Evolutionary conservation across 2,797 vertebrate genomes (phyloP).

Genomic region (Orientallactaga sibirica): DNA sequence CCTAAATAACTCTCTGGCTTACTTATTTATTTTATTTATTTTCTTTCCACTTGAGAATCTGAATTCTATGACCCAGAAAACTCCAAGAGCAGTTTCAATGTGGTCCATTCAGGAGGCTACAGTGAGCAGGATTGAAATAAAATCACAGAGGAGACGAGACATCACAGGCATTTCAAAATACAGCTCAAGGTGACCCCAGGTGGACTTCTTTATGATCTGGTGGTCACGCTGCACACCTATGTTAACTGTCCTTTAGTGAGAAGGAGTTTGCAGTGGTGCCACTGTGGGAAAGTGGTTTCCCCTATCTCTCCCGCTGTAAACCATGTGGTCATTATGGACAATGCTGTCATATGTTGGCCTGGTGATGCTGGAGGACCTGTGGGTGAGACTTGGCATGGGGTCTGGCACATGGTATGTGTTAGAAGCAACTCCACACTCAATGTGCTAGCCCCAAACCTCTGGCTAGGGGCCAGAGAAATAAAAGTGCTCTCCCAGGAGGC

Average conservation of each 20-base stretch:
- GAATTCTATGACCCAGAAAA: neutral
- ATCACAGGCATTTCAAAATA: neutral
- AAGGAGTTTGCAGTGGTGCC: neutral
- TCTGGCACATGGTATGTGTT: rapidly evolving
- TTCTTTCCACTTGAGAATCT: neutral
- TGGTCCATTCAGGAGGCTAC: neutral
- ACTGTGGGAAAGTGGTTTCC: neutral
- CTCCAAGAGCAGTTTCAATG: neutral
- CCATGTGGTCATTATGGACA: too few relatives aligned
- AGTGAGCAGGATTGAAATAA: neutral
- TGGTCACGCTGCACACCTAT: neutral
- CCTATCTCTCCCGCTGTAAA: neutral
- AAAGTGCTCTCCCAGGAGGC: neutral
- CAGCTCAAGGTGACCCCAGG: neutral
- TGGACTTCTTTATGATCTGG: neutral
- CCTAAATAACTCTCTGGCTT: neutral
- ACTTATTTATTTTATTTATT: neutral
- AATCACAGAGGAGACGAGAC: neutral
- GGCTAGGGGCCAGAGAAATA: neutral
- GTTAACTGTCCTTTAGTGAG: neutral
- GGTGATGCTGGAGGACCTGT: neutral
- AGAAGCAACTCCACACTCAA: neutral
- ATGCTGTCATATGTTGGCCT: rapidly evolving
- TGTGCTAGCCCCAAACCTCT: neutral
- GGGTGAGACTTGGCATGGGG: neutral